Evolutionary conservation across 2,113 vertebrate genomes (phyloP).

Genomic region (Phoxinus phoxinus): DNA sequence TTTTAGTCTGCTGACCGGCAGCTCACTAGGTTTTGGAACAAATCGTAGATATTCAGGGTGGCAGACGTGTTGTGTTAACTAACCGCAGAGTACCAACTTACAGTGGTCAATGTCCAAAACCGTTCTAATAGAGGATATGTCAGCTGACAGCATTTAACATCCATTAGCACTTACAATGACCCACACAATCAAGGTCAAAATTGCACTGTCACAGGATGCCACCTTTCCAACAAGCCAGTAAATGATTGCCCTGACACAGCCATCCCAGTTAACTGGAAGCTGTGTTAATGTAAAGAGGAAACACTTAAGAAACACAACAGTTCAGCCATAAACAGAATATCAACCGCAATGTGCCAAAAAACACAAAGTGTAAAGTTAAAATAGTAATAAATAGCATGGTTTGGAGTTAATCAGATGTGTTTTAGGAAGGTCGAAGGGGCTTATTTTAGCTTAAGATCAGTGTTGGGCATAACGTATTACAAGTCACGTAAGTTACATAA

Average conservation of each 20-base stretch:
- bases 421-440: not conserved
- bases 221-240: slow-evolving; percentile 7
- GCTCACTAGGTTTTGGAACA: too few relatives aligned
- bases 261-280: not conserved
- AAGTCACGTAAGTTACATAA: too few relatives aligned
- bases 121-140: not conserved
- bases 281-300: not conserved
- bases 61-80: not conserved
- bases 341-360: not conserved
- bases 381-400: not conserved
- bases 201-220: not conserved
- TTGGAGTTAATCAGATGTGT: not conserved
- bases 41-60: not conserved
- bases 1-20: too few relatives aligned
- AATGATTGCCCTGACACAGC: not conserved
- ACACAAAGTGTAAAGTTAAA: slow-evolving; percentile 5
- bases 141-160: not conserved
- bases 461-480: too few relatives aligned
- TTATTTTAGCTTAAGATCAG: not conserved
- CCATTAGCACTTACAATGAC: slow-evolving; percentile 7
- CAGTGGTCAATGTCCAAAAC: not conserved
- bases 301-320: not conserved
- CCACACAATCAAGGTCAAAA: slow-evolving; percentile 9
- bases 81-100: not conserved
- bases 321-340: not conserved